Evolutionary conservation across 2,888 invertebrate species (phyloP).

Genomic region (Andricus quercusramuli): DNA sequence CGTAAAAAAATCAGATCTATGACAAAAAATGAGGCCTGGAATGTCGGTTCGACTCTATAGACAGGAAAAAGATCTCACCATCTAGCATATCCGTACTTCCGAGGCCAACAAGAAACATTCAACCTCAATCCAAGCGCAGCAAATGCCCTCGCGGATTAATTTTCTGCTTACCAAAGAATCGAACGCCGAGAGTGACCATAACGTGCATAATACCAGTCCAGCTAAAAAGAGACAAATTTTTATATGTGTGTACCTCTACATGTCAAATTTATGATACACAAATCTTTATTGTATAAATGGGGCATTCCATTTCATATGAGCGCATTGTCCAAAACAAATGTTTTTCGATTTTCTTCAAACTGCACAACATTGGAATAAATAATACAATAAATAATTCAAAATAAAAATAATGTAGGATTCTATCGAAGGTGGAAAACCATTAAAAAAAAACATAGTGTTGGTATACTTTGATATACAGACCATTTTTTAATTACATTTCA

Average conservation of each 20-base stretch:
- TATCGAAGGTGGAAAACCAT: too few relatives aligned
- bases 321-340: too few relatives aligned
- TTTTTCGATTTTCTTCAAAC: too few relatives aligned
- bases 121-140: constrained; percentile 9
- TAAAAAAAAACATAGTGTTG: too few relatives aligned
- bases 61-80: constrained; percentile 1
- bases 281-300: not conserved
- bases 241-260: not conserved
- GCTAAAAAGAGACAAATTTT: not conserved
- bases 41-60: not conserved
- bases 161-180: constrained; percentile 10
- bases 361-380: too few relatives aligned
- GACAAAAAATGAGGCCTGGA: not conserved
- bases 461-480: too few relatives aligned
- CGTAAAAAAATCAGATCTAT: not conserved
- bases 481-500: too few relatives aligned
- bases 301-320: too few relatives aligned
- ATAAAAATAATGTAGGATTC: too few relatives aligned
- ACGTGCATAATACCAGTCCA: not conserved
- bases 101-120: constrained; percentile 12
- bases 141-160: constrained; percentile 6
- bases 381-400: too few relatives aligned
- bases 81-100: constrained; percentile 11
- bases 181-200: not conserved
- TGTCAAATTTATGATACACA: constrained; percentile 3